Evolutionary conservation across 2,888 invertebrate genomes (phyloP), one percentile per base, ranked within the genome.

Genomic region (Amiota mariae): DNA sequence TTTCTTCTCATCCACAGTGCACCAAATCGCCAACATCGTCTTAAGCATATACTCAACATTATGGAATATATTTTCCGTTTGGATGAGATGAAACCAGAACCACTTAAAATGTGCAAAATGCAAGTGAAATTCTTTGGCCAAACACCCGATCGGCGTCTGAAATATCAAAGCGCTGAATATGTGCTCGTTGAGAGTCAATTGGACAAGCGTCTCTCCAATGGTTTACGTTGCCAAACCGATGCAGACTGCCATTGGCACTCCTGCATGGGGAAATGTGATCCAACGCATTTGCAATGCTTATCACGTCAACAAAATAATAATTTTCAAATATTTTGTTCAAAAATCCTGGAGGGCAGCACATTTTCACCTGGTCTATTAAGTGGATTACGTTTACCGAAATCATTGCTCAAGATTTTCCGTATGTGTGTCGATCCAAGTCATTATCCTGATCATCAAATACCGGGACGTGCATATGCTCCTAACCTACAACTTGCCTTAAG

Each of bases 31-130:
- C 81, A 85, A 73, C 88, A 86, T 67, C 85, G 89, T 1, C 77
- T 89, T 0, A 89, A 88, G 75, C 87, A 88, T 49, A 87, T 89
- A 0, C 81, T 89, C 47, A 87, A 86, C 71, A 88, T 89, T 11
- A 85, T 89, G 85, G 89, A 89, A 68, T 89, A 85, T 75, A 79
- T 89, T 3, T 87, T 89, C 56, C 85, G 88, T 15, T 75, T 89
- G 78, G 89, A 89, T 70, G 88, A 88, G 76, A 85, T 89, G 77
- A 88, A 89, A 72, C 89, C 89, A 12, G 90, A 89, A 70, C 89
- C 90, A 0, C 66, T 89, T 46, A 83, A 87, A 67, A 89, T 89
- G 81, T 89, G 89, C 57, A 88, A 87, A 78, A 87, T 89, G 78
- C 82, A 88, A 59, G 84, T 87, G 3, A 81, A 85, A 63, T 82